Evolutionary conservation across 1,140 invertebrate species (phyloP).

Genomic region (Nephila pilipes): DNA sequence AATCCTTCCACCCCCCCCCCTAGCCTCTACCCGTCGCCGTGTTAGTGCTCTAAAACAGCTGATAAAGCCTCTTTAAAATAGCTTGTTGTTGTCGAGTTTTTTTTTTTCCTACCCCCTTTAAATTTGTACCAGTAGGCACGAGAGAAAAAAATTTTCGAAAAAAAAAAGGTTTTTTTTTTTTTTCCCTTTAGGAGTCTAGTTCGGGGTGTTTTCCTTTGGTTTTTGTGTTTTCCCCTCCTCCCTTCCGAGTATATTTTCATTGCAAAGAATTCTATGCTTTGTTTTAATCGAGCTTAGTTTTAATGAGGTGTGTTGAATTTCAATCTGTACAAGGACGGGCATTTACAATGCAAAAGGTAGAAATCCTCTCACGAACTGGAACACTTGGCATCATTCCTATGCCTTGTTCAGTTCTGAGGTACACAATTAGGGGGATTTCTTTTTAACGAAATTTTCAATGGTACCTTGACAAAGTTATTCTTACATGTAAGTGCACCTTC

Average conservation of each 20-base stretch:
- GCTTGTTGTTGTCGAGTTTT: constrained; percentile 56
- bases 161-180: background rate
- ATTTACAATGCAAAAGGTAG: constrained; percentile 32
- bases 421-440: constrained; percentile 2
- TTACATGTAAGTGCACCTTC: too few relatives aligned
- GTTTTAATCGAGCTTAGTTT: constrained; percentile 69
- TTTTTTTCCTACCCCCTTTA: constrained; percentile 20
- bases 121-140: constrained; percentile 29
- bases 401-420: background rate
- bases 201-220: constrained; percentile 29
- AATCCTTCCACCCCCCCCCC: background rate
- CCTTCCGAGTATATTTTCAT: background rate
- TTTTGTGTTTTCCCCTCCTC: constrained; percentile 14
- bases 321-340: constrained; percentile 35
- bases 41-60: constrained; percentile 76
- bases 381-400: constrained; percentile 4
- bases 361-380: background rate
- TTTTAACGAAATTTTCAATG: too few relatives aligned
- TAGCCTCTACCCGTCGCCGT: background rate
- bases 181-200: constrained; percentile 1
- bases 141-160: constrained; percentile 42
- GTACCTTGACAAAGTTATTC: too few relatives aligned
- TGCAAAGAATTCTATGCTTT: background rate
- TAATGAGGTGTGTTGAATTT: constrained; percentile 74
- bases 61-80: constrained; percentile 75